Evolutionary conservation across 2,888 invertebrate genomes (phyloP).

Genomic region (Prosopocoilus inquinatus): DNA sequence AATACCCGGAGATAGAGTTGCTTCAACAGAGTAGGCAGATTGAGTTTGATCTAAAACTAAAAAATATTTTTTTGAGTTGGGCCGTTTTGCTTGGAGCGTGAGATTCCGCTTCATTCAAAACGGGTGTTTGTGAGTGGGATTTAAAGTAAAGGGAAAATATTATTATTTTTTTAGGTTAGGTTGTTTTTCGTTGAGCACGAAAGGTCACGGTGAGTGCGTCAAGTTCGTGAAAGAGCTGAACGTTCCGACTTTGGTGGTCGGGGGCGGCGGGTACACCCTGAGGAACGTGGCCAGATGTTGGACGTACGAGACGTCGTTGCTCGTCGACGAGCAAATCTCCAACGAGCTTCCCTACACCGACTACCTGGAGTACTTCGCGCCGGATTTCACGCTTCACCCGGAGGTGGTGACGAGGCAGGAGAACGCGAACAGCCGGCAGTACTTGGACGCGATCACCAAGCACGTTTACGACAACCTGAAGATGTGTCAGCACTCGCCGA

Average conservation of each 20-base stretch:
- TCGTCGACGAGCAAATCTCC: conserved; percentile 89
- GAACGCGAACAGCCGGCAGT: conserved; percentile 94
- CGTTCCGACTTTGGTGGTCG: conserved; percentile 71
- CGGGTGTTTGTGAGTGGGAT: no score
- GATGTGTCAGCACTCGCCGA: conserved; percentile 90
- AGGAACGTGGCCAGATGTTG: conserved; percentile 97
- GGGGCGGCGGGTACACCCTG: conserved; percentile 82
- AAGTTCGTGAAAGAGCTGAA: conserved; percentile 91
- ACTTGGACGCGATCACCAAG: conserved; percentile 84
- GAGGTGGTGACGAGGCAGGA: conserved; percentile 84
- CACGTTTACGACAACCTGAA: conserved; percentile 91
- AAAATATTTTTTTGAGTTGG: no score
- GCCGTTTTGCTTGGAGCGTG: no score
- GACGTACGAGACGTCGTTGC: conserved; percentile 96
- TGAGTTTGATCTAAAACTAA: no score
- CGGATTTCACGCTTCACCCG: conserved; percentile 94
- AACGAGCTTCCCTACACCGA: conserved; percentile 95
- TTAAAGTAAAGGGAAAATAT: no score
- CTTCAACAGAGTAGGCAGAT: no score
- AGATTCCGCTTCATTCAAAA: no score
- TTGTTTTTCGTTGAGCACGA: conserved; percentile 92
- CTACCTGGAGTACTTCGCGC: conserved; percentile 95
- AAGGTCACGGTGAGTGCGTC: conserved; percentile 97
- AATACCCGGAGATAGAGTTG: no score
- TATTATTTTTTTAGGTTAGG: conserved; percentile 67